These are phyloP conservation scores for Anagyrus pseudococci DNA, from an alignment of 2,888 invertebrate species.

Conservation along the genomic window DNA sequence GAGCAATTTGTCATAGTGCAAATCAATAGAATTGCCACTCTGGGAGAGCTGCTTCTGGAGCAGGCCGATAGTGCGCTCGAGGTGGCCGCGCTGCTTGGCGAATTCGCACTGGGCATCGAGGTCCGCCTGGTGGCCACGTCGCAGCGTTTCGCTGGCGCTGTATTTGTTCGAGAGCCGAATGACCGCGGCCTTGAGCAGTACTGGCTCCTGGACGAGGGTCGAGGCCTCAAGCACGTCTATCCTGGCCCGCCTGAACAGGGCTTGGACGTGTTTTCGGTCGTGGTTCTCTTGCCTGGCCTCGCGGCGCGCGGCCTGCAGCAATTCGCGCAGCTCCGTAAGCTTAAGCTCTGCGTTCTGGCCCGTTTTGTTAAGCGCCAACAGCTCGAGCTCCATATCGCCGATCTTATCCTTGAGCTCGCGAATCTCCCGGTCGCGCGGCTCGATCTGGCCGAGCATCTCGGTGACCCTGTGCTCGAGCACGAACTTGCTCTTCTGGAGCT, in stretches of 20 bases:
- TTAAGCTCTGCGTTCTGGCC: conserved; percentile 77
- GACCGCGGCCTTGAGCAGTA: conserved; percentile 66
- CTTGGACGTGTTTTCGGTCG: conserved; percentile 69
- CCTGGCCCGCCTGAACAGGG: conserved; percentile 76
- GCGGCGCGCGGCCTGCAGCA: conserved; percentile 74
- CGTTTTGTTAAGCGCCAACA: conserved; percentile 79
- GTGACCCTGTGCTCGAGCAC: conserved; percentile 89
- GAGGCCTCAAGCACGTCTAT: conserved; percentile 83
- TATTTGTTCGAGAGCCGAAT: conserved; percentile 73
- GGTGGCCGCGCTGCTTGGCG: conserved; percentile 80
- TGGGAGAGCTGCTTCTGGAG: conserved; percentile 60
- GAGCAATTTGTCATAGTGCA: conserved; percentile 57
- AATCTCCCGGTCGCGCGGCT: conserved; percentile 85
- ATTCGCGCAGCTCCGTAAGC: conserved; percentile 78
- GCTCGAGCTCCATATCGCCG: conserved; percentile 81
- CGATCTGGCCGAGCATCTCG: conserved; percentile 84
- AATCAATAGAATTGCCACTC: conserved; percentile 25
- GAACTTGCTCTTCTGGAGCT: conserved; percentile 90
- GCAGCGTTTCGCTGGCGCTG: conserved; percentile 73
- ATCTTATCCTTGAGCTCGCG: conserved; percentile 83
- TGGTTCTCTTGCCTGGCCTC: conserved; percentile 74
- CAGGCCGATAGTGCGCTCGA: conserved; percentile 71
- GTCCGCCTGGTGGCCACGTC: conserved; percentile 72
- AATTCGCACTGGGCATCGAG: conserved; percentile 79
- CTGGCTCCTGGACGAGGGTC: conserved; percentile 78